Conservation (phyloP, 2,113 vertebrate species). For the Bujurquina vittata region DNA sequence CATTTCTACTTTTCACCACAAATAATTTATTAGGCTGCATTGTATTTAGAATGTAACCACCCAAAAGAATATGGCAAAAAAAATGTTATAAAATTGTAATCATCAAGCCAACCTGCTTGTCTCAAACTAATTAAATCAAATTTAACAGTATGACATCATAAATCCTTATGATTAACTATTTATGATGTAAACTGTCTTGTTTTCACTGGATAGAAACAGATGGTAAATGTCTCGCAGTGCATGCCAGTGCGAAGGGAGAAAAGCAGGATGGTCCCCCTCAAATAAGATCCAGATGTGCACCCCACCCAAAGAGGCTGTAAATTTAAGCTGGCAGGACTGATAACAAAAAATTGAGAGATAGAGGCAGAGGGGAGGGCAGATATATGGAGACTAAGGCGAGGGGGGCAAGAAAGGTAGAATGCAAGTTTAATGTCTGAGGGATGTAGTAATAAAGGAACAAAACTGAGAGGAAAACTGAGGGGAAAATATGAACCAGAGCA, state of each 20-base stretch:
- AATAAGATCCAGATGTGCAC: constrained; percentile 86
- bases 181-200: constrained; percentile 20
- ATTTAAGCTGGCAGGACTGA: constrained; percentile 80
- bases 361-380: constrained; percentile 38
- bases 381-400: constrained; percentile 27
- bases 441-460: constrained; percentile 4
- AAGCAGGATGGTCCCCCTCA: constrained; percentile 70
- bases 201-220: constrained; percentile 50
- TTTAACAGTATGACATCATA: not conserved
- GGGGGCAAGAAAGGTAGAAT: constrained; percentile 21
- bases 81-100: not conserved
- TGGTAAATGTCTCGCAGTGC: constrained; percentile 70
- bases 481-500: not conserved
- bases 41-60: not conserved
- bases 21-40: not conserved
- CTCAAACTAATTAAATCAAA: not conserved
- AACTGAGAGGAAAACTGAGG: not conserved
- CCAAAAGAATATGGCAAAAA: not conserved
- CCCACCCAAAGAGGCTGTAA: constrained; percentile 81
- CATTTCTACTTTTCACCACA: not conserved
- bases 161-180: constrained; percentile 1
- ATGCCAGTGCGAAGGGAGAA: constrained; percentile 58
- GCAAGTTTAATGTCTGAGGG: constrained; percentile 38
- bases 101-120: constrained; percentile 11
- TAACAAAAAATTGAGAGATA: constrained; percentile 70